These are phyloP conservation scores for Enteromius fasciolatus DNA, from an alignment of 2,797 vertebrate species.

Conservation along the genomic window DNA sequence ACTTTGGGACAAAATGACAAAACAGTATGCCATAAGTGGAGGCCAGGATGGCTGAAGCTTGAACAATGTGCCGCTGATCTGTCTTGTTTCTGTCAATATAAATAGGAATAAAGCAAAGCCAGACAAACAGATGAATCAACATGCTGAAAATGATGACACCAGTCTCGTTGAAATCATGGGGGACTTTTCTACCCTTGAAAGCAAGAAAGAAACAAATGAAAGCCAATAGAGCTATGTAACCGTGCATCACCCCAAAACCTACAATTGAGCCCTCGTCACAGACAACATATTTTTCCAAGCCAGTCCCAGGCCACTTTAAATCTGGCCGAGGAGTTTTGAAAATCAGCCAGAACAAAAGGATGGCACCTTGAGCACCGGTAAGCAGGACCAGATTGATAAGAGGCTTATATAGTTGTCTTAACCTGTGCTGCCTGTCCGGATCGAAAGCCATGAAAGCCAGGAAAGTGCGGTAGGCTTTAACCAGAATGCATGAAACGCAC, in stretches of 20 bases:
- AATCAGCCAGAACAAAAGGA: slow-evolving; percentile 70
- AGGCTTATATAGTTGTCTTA: slow-evolving; percentile 65
- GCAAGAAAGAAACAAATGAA: slow-evolving; percentile 70
- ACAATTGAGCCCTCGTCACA: slow-evolving; percentile 65
- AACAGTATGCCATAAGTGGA: slow-evolving; percentile 75
- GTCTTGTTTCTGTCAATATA: slow-evolving; percentile 63
- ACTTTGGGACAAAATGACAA: slow-evolving; percentile 74
- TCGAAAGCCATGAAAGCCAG: slow-evolving; percentile 67
- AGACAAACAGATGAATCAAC: slow-evolving; percentile 76
- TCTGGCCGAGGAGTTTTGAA: slow-evolving; percentile 60
- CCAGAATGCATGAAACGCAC: slow-evolving; percentile 72
- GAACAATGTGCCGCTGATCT: slow-evolving; percentile 59
- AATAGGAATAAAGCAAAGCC: slow-evolving; percentile 74
- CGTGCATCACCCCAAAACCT: slow-evolving; percentile 69
- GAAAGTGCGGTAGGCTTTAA: slow-evolving; percentile 70
- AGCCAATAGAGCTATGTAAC: slow-evolving; percentile 70
- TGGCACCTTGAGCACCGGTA: slow-evolving; percentile 63
- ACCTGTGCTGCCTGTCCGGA: slow-evolving; percentile 29
- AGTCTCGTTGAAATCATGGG: slow-evolving; percentile 70
- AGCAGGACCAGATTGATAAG: slow-evolving; percentile 55
- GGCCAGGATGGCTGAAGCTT: slow-evolving; percentile 72
- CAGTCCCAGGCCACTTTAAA: not conserved
- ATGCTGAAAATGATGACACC: slow-evolving; percentile 73
- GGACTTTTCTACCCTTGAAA: slow-evolving; percentile 70
- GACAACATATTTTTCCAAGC: slow-evolving; percentile 37